Conservation (phyloP, 2,113 vertebrate species). For the Dasyprocta punctata region DNA sequence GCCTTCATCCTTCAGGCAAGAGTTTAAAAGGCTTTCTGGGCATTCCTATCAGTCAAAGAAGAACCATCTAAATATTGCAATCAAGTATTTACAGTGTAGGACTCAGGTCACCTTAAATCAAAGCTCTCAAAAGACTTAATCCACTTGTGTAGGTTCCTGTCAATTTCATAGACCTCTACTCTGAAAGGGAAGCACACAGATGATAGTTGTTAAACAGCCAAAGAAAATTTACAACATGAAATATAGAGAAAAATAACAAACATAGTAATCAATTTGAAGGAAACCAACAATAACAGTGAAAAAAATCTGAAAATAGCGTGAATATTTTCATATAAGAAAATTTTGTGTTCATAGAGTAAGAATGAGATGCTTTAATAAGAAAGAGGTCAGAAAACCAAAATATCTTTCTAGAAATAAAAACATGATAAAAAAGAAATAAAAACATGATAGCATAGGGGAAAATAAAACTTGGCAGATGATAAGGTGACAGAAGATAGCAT, state of each 20-base stretch:
- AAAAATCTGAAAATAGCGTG: neutral
- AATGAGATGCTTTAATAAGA: slow-evolving; percentile 18
- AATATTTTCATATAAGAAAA: slow-evolving; percentile 27
- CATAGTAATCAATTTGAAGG: neutral
- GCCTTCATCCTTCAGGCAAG: neutral
- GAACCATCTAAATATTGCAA: neutral
- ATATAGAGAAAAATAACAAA: neutral
- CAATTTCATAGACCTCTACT: neutral
- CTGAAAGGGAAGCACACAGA: neutral
- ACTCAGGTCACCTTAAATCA: neutral
- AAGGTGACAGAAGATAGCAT: neutral
- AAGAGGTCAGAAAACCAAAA: neutral
- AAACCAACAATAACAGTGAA: neutral
- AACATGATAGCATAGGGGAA: neutral
- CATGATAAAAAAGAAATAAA: slow-evolving; percentile 35
- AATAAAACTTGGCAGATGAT: neutral
- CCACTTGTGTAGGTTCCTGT: neutral
- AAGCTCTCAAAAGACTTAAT: neutral
- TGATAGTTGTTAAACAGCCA: neutral
- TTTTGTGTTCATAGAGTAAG: neutral
- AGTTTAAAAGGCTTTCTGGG: neutral
- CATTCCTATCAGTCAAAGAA: neutral
- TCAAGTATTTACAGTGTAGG: neutral
- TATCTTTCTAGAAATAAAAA: slow-evolving; percentile 35
- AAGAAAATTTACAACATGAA: slow-evolving; percentile 1